phyloP scores from a whole-genome alignment of 2,888 invertebrate species.

The Mythimna pallens region DNA sequence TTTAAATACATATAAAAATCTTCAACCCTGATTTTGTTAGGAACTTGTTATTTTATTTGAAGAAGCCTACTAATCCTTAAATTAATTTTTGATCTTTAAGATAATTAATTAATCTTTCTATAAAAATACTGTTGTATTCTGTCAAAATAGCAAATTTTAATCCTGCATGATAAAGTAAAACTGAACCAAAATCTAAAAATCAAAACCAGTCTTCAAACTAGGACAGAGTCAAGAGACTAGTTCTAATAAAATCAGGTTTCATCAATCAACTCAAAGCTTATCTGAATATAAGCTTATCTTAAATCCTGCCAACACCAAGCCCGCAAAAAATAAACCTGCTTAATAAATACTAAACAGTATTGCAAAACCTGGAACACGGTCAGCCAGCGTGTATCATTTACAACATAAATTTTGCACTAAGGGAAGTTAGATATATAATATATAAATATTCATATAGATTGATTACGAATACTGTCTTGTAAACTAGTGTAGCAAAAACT shows the following conservation, averaged over 20 bases:
- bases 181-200: neutral
- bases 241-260: conserved; percentile 33
- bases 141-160: neutral
- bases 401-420: conserved; percentile 34
- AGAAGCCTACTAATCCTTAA: neutral
- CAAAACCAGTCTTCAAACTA: conserved; percentile 31
- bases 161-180: neutral
- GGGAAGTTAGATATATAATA: conserved; percentile 50
- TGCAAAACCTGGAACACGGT: conserved; percentile 22
- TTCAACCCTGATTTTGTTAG: no score
- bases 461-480: conserved; percentile 50
- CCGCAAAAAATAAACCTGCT: conserved; percentile 6
- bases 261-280: conserved; percentile 45
- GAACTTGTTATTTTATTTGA: neutral
- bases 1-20: neutral
- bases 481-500: conserved; percentile 48
- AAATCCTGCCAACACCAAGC: conserved; percentile 34
- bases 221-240: conserved; percentile 15
- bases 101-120: neutral
- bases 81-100: neutral
- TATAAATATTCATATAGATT: conserved; percentile 57
- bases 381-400: conserved; percentile 28
- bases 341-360: conserved; percentile 30
- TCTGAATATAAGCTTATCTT: conserved; percentile 40
- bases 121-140: neutral